Base-by-base conservation (phyloP, 2,888 invertebrate genomes). In the Luperina nickerlii region DNA sequence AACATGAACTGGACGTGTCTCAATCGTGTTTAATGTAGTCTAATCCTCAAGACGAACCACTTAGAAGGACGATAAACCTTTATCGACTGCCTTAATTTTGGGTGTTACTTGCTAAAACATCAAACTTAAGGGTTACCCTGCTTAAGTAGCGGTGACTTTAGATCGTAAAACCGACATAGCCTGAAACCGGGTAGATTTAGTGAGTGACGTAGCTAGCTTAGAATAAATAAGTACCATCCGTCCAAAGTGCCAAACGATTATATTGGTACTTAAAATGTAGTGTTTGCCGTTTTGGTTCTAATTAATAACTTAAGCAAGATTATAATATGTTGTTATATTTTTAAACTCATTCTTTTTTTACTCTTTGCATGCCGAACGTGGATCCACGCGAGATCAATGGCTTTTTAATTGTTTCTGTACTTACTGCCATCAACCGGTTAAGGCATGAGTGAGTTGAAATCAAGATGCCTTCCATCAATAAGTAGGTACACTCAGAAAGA, bases 31-130 rank as follows among this genome's bases (percentile, higher is more conserved):
- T 79, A 80, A 82, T 82, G 69, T 70, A 77, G 76, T 69, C 69
- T 87, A 76, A 84, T 83, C 79, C 84, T 73, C 79, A 87, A 77
- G 78, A 78, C 78, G 42, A 84, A 87, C 87, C 83, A 88, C 87
- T 90, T 88, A 88, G 84, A 78, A 81, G 75, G 83, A 83, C 85
- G 84, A 88, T 92, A 91, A 92, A 90, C 89, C 89, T 92, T 91
- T 91, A 92, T 92, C 90, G 90, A 88, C 90, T 91, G 74, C 78
- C 90, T 90, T 90, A 90, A 92, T 92, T 90, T 90, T 88, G 90
- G 87, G 86, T 89, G 91, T 90, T 89, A 91, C 91, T 88, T 82
- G 84, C 81, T 88, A 86, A 86, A 87, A 91, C 90, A 90, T 90
- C 87, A 90, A 89, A 89, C 85, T 86, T 86, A 79, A 85, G 86